Conservation (phyloP, 2,888 invertebrate species). For the Cantharis nigra region DNA sequence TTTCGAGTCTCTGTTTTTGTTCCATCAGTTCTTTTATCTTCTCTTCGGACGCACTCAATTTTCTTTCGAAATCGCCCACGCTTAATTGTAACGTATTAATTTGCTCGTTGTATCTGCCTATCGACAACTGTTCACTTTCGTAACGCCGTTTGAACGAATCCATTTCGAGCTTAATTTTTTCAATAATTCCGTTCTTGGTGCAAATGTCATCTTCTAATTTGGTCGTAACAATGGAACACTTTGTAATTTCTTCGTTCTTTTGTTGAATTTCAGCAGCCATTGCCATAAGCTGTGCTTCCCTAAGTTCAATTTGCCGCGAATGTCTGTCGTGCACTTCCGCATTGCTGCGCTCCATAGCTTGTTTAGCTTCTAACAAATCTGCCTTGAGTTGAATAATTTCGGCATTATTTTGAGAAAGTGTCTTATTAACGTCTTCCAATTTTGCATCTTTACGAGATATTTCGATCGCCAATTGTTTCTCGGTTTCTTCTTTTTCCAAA, state of each 20-base stretch:
- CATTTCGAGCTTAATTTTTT: constrained; percentile 39
- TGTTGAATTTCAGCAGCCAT: constrained; percentile 39
- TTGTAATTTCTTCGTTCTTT: constrained; percentile 40
- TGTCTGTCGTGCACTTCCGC: constrained; percentile 35
- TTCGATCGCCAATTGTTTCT: constrained; percentile 45
- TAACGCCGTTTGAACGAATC: constrained; percentile 33
- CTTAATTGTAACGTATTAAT: constrained; percentile 59
- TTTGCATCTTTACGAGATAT: constrained; percentile 43
- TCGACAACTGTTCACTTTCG: constrained; percentile 30
- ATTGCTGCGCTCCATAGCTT: constrained; percentile 25
- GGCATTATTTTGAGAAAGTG: constrained; percentile 30
- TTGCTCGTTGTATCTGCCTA: constrained; percentile 35
- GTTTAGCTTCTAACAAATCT: constrained; percentile 38
- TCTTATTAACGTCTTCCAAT: constrained; percentile 42
- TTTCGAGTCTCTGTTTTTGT: constrained; percentile 63
- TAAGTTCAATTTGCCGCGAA: constrained; percentile 31
- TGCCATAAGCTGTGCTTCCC: constrained; percentile 37
- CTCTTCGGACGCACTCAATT: constrained; percentile 58
- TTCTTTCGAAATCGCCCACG: constrained; percentile 63
- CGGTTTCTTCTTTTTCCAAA: constrained; percentile 49
- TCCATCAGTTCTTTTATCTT: constrained; percentile 60
- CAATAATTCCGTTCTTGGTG: constrained; percentile 36
- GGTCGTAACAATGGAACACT: constrained; percentile 28
- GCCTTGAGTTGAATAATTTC: constrained; percentile 38
- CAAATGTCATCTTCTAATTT: constrained; percentile 40